Percentiles rank a stretch among this genome's conserved stretches.
Conservation (phyloP, 2,797 vertebrate genomes). For the Clarias laeviceps region DNA sequence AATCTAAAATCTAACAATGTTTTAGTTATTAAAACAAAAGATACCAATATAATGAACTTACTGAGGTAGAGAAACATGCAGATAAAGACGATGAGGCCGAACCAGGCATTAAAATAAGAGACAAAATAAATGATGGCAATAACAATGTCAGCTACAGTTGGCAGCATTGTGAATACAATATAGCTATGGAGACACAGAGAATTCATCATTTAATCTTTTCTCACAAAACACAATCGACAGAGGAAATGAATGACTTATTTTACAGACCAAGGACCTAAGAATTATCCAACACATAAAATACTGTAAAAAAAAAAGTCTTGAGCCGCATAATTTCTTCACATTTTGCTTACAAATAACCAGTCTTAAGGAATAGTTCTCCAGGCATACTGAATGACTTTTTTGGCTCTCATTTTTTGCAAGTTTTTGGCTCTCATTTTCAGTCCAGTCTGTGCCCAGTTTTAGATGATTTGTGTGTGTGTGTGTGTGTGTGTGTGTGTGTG, state of each 20-base stretch:
- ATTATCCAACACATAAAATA: neutral
- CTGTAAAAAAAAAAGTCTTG: no score
- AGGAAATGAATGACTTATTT: neutral
- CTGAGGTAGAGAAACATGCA: constrained; percentile 90
- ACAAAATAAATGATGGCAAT: constrained; percentile 89
- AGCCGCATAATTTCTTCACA: no score
- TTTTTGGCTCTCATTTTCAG: no score
- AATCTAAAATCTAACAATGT: neutral
- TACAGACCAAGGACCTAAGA: neutral
- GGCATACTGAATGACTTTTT: no score
- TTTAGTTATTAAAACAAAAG: neutral
- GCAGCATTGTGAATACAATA: constrained; percentile 87
- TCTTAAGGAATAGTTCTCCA: no score
- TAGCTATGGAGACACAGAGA: constrained; percentile 74
- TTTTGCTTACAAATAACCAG: no score
- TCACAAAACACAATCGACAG: neutral
- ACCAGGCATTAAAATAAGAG: constrained; percentile 88
- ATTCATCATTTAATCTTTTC: neutral
- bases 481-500: no score
- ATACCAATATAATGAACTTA: constrained; percentile 67
- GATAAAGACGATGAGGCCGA: constrained; percentile 89
- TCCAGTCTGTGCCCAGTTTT: no score
- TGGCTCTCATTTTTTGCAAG: no score
- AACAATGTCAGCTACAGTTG: constrained; percentile 85
- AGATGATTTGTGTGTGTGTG: no score